Conservation (phyloP, 2,113 vertebrate species). For the Prunella himalayana region DNA sequence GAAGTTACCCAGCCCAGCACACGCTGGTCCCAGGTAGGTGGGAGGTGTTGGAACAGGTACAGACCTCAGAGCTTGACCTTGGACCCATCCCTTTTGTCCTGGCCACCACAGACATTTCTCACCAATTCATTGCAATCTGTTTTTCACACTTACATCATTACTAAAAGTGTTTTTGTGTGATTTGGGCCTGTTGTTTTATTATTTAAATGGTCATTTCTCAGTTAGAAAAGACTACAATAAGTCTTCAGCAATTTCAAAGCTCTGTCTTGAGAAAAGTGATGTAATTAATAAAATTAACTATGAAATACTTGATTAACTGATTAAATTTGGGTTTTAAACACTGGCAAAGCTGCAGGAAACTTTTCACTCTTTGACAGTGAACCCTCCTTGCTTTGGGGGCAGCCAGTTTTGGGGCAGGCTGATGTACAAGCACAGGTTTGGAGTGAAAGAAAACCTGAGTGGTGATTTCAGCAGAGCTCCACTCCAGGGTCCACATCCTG, state of each 20-base stretch:
- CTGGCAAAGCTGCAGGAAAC: neutral
- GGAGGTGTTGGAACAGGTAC: neutral
- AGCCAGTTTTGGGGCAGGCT: neutral
- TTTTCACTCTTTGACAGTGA: neutral
- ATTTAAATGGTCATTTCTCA: neutral
- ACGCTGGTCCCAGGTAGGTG: neutral
- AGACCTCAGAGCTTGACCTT: neutral
- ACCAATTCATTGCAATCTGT: neutral
- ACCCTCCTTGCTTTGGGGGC: neutral
- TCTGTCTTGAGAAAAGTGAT: neutral
- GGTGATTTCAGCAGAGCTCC: neutral
- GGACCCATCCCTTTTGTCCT: neutral
- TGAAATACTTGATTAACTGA: neutral
- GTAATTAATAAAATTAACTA: neutral
- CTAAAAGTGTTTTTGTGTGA: rapidly evolving
- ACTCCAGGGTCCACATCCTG: neutral
- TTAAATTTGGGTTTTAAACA: neutral
- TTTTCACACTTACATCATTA: rapidly evolving
- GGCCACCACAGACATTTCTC: neutral
- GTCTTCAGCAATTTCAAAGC: neutral
- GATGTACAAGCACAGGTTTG: neutral
- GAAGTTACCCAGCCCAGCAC: neutral
- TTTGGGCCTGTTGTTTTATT: neutral
- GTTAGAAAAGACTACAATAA: neutral
- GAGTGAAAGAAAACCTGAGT: rapidly evolving